Evolutionary conservation across 2,113 vertebrate genomes (phyloP).

Genomic region (Larimichthys crocea): DNA sequence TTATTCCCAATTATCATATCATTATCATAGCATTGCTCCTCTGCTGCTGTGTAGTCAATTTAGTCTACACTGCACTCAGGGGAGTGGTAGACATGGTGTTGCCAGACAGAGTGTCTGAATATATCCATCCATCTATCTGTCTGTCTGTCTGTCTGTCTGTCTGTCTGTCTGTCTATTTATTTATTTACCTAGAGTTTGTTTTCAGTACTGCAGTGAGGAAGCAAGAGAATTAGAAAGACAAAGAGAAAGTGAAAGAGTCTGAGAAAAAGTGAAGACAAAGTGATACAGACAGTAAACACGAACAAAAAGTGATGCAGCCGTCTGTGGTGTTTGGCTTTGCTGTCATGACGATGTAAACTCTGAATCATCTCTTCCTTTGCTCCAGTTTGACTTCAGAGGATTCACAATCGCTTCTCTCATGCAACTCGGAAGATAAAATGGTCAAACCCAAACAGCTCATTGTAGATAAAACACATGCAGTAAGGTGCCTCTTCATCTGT

Average conservation of each 20-base stretch:
- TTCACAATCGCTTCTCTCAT: neutral
- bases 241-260: neutral
- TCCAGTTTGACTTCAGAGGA: constrained; percentile 4
- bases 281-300: neutral
- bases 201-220: neutral
- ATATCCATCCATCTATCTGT: neutral
- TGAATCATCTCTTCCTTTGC: constrained; percentile 19
- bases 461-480: neutral
- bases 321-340: neutral
- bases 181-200: neutral
- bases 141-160: neutral
- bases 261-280: neutral
- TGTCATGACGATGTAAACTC: neutral
- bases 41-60: constrained; percentile 58
- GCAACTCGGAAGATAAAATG: neutral
- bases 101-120: constrained; percentile 43
- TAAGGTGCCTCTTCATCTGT: neutral
- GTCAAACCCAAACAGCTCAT: neutral
- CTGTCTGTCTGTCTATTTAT: neutral
- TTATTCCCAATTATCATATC: constrained; percentile 77
- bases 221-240: neutral
- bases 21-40: constrained; percentile 68
- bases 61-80: constrained; percentile 60
- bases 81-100: constrained; percentile 46
- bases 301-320: neutral